Evolutionary conservation across 2,797 vertebrate species (phyloP).

Genomic region (Anas acuta): DNA sequence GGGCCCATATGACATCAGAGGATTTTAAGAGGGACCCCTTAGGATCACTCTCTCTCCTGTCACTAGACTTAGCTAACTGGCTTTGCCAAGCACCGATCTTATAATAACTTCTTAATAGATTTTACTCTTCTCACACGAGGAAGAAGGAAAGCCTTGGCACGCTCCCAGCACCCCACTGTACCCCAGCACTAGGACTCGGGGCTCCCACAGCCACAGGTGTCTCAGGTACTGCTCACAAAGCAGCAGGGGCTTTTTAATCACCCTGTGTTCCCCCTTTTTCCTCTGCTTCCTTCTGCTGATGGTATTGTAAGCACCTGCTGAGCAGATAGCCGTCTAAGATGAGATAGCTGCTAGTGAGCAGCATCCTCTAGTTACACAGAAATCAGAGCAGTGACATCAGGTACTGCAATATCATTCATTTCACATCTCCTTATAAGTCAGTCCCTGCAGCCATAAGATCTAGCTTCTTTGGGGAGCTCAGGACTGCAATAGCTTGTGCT

Average conservation of each 20-base stretch:
- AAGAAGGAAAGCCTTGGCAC: background rate
- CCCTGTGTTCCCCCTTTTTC: background rate
- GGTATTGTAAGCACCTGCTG: background rate
- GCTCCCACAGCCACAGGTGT: background rate
- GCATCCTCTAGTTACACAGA: background rate
- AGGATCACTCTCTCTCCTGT: background rate
- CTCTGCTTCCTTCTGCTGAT: background rate
- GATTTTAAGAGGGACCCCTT: background rate
- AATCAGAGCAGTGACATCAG: background rate
- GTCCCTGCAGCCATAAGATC: background rate
- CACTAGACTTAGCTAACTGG: background rate
- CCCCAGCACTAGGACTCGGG: background rate
- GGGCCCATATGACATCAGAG: accelerated
- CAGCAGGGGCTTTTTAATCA: background rate
- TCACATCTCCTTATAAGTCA: background rate
- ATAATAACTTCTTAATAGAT: background rate
- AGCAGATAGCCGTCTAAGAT: background rate
- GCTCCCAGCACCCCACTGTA: background rate
- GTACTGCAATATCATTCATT: background rate
- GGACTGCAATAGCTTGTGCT: background rate
- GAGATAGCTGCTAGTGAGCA: background rate
- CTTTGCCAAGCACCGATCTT: background rate
- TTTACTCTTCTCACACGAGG: background rate
- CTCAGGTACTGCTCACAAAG: background rate
- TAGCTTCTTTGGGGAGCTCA: background rate